phyloP scores from a whole-genome alignment of 1,140 invertebrate genomes.

The Leptestheria dahalacensis region DNA sequence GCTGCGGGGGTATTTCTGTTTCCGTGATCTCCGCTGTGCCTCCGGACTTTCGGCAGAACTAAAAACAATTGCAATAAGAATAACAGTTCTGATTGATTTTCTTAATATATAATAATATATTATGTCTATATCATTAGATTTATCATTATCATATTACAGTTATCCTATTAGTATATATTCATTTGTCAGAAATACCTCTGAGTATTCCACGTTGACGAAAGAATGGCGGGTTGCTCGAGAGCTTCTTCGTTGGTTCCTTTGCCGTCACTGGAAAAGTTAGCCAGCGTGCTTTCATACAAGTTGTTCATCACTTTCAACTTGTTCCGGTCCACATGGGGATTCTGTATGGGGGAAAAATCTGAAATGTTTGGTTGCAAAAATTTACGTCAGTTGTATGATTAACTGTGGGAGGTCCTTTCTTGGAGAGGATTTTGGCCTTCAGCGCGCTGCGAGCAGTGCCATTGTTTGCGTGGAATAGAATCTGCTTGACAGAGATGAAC shows the following conservation, averaged over 20 bases:
- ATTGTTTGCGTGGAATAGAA: not conserved
- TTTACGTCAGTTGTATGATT: not conserved
- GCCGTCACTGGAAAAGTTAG: too few relatives aligned
- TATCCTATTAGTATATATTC: too few relatives aligned
- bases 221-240: too few relatives aligned
- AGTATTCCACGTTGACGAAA: too few relatives aligned
- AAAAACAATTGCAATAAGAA: not conserved
- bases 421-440: not conserved
- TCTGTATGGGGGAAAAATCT: not conserved
- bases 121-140: too few relatives aligned
- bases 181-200: too few relatives aligned
- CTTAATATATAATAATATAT: too few relatives aligned
- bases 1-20: conserved; percentile 4
- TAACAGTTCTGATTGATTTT: too few relatives aligned
- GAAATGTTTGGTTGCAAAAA: not conserved
- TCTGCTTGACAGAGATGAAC: conserved; percentile 12
- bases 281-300: too few relatives aligned
- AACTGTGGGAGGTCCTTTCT: not conserved
- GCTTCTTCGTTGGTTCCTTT: not conserved
- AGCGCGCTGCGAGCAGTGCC: not conserved
- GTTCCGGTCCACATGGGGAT: not conserved
- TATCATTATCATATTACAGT: too few relatives aligned
- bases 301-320: not conserved
- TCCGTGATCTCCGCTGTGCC: conserved; percentile 17
- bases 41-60: not conserved